Conservation (phyloP, 2,797 vertebrate genomes). For the Notoglanidium macrostoma region DNA sequence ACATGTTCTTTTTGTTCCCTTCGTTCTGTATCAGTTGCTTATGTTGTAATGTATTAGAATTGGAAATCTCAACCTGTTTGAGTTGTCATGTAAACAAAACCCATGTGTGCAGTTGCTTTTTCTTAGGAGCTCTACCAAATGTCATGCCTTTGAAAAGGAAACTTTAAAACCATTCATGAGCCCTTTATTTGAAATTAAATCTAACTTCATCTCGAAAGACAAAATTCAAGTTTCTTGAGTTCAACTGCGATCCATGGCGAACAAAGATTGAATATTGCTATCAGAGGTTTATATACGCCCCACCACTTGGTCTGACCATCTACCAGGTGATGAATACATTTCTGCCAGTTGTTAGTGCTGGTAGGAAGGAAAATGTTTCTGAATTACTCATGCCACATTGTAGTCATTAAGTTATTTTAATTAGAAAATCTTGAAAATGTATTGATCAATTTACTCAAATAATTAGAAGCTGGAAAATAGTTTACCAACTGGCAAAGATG, state of each 20-base stretch:
- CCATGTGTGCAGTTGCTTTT: conserved; percentile 19
- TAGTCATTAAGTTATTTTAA: not conserved
- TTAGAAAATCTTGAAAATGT: not conserved
- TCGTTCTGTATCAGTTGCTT: not conserved
- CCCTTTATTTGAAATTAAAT: conserved; percentile 67
- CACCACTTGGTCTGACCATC: not conserved
- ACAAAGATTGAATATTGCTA: not conserved
- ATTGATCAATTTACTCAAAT: not conserved
- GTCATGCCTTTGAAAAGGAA: conserved; percentile 65
- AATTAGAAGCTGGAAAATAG: not conserved
- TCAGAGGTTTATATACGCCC: not conserved
- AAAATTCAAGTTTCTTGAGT: conserved; percentile 52
- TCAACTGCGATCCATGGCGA: not conserved
- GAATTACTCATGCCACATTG: too few species aligned
- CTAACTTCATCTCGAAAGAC: conserved; percentile 77
- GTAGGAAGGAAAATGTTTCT: not conserved
- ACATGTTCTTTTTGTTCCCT: not conserved
- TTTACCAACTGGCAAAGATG: not conserved
- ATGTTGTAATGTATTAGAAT: not conserved
- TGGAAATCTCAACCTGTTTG: not conserved
- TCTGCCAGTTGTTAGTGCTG: not conserved
- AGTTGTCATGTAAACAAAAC: conserved; percentile 19
- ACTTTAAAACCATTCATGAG: conserved; percentile 50
- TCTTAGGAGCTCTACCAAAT: conserved; percentile 35
- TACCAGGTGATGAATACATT: not conserved